Conservation (phyloP, 1,140 invertebrate species). For the Zaprionus tsacasi region DNA sequence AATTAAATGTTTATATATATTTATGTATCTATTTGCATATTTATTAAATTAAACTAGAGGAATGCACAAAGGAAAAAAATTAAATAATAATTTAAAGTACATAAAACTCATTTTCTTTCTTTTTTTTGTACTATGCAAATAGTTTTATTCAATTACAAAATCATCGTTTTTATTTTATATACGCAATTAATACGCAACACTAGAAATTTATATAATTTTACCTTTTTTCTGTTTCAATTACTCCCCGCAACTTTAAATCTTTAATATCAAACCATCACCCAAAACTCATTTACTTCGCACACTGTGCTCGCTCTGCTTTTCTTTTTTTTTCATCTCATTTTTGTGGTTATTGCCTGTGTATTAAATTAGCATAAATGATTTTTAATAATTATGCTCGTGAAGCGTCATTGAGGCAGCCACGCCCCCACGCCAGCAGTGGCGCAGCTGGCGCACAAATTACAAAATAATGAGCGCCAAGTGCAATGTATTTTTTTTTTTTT, state of each 20-base stretch:
- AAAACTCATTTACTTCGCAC: constrained; percentile 17
- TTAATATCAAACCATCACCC: background rate
- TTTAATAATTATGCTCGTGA: constrained; percentile 79
- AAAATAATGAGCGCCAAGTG: constrained; percentile 80
- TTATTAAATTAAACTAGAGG: constrained; percentile 1
- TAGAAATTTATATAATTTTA: background rate
- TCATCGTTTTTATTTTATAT: background rate
- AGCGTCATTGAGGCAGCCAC: constrained; percentile 41
- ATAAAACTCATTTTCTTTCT: background rate
- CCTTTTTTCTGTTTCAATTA: background rate
- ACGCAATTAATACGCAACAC: background rate
- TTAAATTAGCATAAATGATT: constrained; percentile 83
- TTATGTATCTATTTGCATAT: background rate
- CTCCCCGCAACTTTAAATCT: background rate
- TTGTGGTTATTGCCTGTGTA: constrained; percentile 80
- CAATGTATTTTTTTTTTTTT: constrained; percentile 52
- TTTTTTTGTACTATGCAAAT: background rate
- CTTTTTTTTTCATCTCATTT: constrained; percentile 33
- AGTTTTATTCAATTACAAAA: background rate
- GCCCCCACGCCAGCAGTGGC: constrained; percentile 21
- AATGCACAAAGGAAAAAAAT: background rate
- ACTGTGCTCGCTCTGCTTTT: constrained; percentile 17
- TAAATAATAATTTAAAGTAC: background rate
- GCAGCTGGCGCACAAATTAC: constrained; percentile 77
- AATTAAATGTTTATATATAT: background rate